A percentile compares a stretch with the other conserved stretches of the same genome.
Conservation (phyloP, 2,888 invertebrate species). For the Acleris emargana region DNA sequence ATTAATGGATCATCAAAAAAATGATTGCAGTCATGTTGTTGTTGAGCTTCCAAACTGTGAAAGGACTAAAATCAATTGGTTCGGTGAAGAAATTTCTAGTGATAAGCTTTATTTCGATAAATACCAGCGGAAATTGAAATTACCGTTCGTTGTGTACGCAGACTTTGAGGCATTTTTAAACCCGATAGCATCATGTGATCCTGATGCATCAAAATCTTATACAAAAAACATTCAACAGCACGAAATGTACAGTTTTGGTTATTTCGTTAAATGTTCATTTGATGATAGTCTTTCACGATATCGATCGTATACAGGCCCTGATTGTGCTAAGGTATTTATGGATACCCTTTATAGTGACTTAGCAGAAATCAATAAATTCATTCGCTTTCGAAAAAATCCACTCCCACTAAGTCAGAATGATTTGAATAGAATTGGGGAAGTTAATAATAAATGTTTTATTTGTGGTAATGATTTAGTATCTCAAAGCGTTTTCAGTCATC, state of each 20-base stretch:
- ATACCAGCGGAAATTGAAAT: constrained; percentile 34
- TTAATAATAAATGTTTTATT: constrained; percentile 11
- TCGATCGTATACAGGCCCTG: background rate
- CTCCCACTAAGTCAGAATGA: background rate
- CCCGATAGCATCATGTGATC: constrained; percentile 41
- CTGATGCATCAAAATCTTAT: constrained; percentile 40
- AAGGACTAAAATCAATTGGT: constrained; percentile 7
- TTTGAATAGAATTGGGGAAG: background rate
- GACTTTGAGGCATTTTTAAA: constrained; percentile 44
- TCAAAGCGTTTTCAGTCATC: background rate
- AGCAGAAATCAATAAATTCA: background rate
- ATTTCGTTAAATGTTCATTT: constrained; percentile 7
- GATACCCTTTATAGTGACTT: background rate
- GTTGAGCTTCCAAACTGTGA: constrained; percentile 37
- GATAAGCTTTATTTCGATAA: constrained; percentile 39
- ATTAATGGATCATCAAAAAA: constrained; percentile 34
- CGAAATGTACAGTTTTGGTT: constrained; percentile 11
- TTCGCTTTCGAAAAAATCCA: constrained; percentile 11
- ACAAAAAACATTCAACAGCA: constrained; percentile 43
- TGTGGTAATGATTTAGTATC: constrained; percentile 1
- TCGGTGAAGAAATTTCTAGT: constrained; percentile 12
- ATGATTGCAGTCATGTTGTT: constrained; percentile 39
- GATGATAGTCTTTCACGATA: constrained; percentile 1
- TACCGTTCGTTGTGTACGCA: constrained; percentile 42
- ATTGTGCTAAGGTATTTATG: background rate